Evolutionary conservation across 2,888 invertebrate genomes (phyloP).

Genomic region (Caenorhabditis angaria): DNA sequence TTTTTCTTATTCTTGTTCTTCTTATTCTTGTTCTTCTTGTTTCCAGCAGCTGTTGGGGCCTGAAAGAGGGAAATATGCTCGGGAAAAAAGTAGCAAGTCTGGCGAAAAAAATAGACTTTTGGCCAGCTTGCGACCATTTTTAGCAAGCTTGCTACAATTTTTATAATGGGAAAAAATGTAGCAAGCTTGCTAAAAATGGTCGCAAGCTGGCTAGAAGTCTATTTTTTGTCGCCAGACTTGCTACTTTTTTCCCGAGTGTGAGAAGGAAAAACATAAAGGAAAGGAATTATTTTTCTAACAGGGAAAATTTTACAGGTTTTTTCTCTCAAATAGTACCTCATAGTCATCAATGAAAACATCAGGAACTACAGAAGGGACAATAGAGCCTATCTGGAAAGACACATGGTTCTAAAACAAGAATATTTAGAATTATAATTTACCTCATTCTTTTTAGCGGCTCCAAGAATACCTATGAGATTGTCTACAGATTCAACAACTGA

Average conservation of each 20-base stretch:
- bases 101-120: not conserved
- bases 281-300: not conserved
- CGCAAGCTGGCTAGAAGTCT: no score
- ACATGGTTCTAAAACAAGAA: no score
- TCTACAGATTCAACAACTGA: not conserved
- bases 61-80: not conserved
- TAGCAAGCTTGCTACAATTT: not conserved
- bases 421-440: not conserved
- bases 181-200: no score
- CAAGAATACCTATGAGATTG: not conserved
- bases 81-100: not conserved
- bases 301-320: no score
- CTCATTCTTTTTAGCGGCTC: not conserved
- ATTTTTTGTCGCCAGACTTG: no score
- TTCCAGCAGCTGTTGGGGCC: not conserved
- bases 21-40: conserved; percentile 39
- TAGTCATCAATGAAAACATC: not conserved
- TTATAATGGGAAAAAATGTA: no score
- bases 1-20: conserved; percentile 41
- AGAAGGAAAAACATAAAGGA: no score
- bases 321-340: not conserved
- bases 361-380: no score
- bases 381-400: no score
- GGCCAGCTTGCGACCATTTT: not conserved
- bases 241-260: no score